Conservation (phyloP, 2,888 invertebrate species). For the Eupithecia subfuscata region DNA sequence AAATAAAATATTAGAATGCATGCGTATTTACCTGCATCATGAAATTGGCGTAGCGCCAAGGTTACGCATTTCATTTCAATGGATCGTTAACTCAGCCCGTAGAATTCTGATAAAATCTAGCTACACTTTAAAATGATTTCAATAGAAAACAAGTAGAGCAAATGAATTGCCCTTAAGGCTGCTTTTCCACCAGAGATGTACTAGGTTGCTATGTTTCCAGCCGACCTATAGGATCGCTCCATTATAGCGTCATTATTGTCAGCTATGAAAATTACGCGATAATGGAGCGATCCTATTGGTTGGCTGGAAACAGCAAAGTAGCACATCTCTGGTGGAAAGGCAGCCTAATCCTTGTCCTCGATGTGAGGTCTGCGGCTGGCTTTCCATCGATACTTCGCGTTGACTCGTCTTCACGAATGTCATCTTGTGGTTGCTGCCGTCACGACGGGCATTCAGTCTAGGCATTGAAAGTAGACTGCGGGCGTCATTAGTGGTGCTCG, state of each 20-base stretch:
- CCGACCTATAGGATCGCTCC: too few relatives aligned
- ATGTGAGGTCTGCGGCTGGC: constrained; percentile 41
- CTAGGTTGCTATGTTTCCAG: too few relatives aligned
- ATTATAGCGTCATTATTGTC: too few relatives aligned
- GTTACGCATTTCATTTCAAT: constrained; percentile 67
- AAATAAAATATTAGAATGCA: constrained; percentile 28
- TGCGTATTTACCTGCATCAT: constrained; percentile 56
- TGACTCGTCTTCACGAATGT: constrained; percentile 49
- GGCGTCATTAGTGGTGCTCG: constrained; percentile 16
- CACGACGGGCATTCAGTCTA: constrained; percentile 39
- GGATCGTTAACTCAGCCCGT: constrained; percentile 55
- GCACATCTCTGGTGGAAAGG: too few relatives aligned
- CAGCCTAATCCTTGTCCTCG: constrained; percentile 41
- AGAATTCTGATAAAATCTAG: constrained; percentile 31
- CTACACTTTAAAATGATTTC: constrained; percentile 24
- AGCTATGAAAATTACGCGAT: too few relatives aligned
- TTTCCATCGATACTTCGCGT: constrained; percentile 47
- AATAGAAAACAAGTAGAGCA: constrained; percentile 23
- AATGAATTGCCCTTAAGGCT: constrained; percentile 37
- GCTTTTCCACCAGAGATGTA: too few relatives aligned
- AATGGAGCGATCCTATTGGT: too few relatives aligned
- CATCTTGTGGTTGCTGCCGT: constrained; percentile 50
- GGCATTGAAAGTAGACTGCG: constrained; percentile 22
- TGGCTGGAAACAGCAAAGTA: too few relatives aligned
- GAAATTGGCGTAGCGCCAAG: constrained; percentile 68